Percentiles rank a stretch among this genome's conserved stretches.
Conservation (phyloP, 2,888 invertebrate species). For the Operophtera brumata region DNA sequence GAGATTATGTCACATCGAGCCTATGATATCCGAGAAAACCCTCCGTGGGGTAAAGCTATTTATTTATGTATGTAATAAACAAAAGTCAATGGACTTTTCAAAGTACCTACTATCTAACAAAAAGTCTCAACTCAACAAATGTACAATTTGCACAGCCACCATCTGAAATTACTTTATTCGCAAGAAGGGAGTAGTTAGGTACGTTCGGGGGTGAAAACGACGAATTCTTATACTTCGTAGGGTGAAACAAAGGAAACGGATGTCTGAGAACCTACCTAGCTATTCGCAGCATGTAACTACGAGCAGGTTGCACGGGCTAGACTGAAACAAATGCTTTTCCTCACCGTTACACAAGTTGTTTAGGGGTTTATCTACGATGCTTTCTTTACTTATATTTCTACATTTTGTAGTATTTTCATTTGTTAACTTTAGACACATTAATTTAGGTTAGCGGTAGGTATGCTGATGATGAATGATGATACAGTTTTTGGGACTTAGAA, state of each 20-base stretch:
- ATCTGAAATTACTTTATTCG: conserved; percentile 1
- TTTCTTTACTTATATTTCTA: neutral
- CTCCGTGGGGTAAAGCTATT: no score
- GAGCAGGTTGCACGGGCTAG: conserved; percentile 2
- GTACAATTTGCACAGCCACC: neutral
- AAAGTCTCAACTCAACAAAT: neutral
- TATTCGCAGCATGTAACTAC: no score
- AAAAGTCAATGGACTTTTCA: no score
- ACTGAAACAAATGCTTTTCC: conserved; percentile 18
- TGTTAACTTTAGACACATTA: no score
- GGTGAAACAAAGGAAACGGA: conserved; percentile 28
- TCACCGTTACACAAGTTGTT: conserved; percentile 16
- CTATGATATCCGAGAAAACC: no score
- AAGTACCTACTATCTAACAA: no score
- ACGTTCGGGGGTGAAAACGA: neutral
- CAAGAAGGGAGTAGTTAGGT: conserved; percentile 1
- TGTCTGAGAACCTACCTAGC: conserved; percentile 21
- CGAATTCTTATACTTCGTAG: conserved; percentile 9
- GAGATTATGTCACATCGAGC: no score
- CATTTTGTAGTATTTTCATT: neutral
- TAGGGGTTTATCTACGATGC: conserved; percentile 12
- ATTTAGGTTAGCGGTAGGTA: no score
- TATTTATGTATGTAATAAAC: no score
- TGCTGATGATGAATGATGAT: no score
- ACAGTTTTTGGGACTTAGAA: no score